phyloP scores from a whole-genome alignment of 2,797 vertebrate species.

The Lacerta bilineata region DNA sequence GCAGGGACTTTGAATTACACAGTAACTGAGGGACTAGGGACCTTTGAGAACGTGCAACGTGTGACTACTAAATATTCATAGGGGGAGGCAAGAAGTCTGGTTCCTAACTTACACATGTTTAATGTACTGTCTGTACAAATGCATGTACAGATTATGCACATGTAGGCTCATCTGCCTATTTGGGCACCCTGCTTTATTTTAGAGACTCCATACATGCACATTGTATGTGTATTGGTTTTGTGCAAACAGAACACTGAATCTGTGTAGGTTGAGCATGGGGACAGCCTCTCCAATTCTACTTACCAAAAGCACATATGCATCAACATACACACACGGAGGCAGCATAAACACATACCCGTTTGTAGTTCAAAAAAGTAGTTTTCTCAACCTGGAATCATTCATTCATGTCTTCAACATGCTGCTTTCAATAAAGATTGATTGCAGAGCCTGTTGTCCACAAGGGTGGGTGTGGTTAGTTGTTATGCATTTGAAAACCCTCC shows the following conservation, averaged over 20 bases:
- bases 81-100: background rate
- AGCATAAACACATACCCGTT: background rate
- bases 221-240: background rate
- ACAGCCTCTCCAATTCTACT: background rate
- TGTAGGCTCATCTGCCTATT: background rate
- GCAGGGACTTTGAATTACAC: background rate
- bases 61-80: background rate
- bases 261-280: background rate
- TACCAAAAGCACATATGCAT: background rate
- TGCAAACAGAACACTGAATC: background rate
- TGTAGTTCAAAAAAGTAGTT: no score
- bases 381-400: no score
- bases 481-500: no score
- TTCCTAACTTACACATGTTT: background rate
- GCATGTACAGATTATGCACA: background rate
- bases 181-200: background rate
- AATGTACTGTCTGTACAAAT: background rate
- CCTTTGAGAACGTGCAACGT: background rate
- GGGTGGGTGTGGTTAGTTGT: no score
- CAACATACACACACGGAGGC: no score
- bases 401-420: no score
- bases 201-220: background rate
- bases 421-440: no score
- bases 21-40: background rate
- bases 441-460: no score